phyloP scores from a whole-genome alignment of 1,140 invertebrate genomes.

The Scaptomyza hsui region DNA sequence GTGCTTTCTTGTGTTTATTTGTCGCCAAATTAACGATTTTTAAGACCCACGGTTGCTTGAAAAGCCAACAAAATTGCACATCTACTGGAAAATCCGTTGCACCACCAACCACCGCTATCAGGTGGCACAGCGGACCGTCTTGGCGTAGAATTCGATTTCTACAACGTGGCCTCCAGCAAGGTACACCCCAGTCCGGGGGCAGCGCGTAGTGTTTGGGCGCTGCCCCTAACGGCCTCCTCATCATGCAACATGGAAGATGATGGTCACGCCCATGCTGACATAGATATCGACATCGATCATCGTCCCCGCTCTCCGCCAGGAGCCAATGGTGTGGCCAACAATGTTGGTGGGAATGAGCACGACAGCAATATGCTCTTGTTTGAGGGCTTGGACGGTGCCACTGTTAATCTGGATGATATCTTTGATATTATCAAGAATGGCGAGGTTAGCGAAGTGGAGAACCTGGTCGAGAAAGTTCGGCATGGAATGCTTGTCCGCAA shows the following conservation, averaged over 20 bases:
- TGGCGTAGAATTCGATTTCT: conserved; percentile 79
- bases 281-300: conserved; percentile 82
- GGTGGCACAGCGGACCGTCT: conserved; percentile 76
- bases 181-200: conserved; percentile 92
- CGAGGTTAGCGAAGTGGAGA: conserved; percentile 90
- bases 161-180: conserved; percentile 84
- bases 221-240: conserved; percentile 87
- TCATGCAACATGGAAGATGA: conserved; percentile 88
- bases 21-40: conserved; percentile 20
- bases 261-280: conserved; percentile 80
- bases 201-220: conserved; percentile 93
- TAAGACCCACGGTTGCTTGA: conserved; percentile 1
- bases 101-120: conserved; percentile 68
- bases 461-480: conserved; percentile 91
- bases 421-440: conserved; percentile 84
- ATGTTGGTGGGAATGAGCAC: conserved; percentile 63
- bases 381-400: conserved; percentile 83
- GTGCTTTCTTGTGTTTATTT: conserved; percentile 18
- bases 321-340: conserved; percentile 19
- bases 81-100: conserved; percentile 81
- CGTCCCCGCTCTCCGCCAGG: conserved; percentile 72
- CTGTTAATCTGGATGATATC: conserved; percentile 83
- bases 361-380: conserved; percentile 73
- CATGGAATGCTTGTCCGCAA: conserved; percentile 88
- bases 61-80: conserved; percentile 82